These are phyloP conservation scores for Orbicella faveolata DNA, from an alignment of 64 coral and sea anemone species.

Conservation along the genomic window DNA sequence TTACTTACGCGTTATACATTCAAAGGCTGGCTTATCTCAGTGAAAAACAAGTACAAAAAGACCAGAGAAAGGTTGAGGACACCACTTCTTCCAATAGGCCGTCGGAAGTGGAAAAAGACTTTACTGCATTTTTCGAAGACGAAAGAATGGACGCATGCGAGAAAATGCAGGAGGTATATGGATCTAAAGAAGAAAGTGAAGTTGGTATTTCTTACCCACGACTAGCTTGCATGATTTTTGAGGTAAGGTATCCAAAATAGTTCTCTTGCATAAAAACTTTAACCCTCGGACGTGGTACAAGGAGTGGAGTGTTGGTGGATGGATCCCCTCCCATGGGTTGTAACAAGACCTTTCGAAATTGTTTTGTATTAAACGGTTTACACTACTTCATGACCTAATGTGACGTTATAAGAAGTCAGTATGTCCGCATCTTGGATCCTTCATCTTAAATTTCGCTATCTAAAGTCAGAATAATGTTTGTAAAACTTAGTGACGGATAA, in stretches of 20 bases:
- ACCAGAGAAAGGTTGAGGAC: background rate
- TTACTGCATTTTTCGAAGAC: background rate
- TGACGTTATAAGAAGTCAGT: too few species aligned
- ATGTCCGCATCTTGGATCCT: too few species aligned
- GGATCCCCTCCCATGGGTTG: too few species aligned
- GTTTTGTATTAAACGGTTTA: too few species aligned
- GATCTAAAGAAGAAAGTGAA: background rate
- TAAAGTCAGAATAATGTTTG: too few species aligned
- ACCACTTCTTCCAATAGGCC: background rate
- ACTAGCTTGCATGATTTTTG: background rate
- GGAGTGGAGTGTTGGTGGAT: too few species aligned
- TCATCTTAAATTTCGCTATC: too few species aligned
- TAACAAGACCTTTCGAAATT: too few species aligned
- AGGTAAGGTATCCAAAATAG: background rate
- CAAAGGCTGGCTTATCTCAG: background rate
- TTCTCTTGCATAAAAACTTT: background rate
- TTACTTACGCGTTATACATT: background rate
- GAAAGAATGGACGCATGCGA: background rate
- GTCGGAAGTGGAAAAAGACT: slow-evolving; percentile 2
- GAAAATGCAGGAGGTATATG: background rate
- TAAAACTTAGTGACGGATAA: too few species aligned
- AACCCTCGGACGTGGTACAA: too few species aligned
- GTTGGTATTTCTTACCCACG: background rate
- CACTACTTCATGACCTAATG: too few species aligned
- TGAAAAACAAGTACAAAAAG: background rate